A percentile compares a stretch with the other conserved stretches of the same genome.
Evolutionary conservation across 2,888 invertebrate genomes (phyloP).

Genomic region (Agonopterix subpropinquella): DNA sequence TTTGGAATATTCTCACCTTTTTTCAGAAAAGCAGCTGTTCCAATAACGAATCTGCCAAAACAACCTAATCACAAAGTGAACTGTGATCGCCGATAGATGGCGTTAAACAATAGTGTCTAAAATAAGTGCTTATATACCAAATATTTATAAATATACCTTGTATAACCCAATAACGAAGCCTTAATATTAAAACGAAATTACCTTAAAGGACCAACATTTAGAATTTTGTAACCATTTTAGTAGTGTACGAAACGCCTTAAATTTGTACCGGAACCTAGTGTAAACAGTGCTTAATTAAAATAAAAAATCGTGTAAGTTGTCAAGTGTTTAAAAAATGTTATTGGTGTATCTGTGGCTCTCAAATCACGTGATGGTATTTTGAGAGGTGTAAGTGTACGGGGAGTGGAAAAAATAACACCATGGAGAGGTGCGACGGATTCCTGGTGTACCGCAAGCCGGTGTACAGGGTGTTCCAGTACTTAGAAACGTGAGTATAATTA

Average conservation of each 20-base stretch:
- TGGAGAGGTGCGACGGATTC: conserved; percentile 87
- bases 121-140: conserved; percentile 58
- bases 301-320: conserved; percentile 9
- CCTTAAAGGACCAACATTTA: conserved; percentile 66
- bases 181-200: conserved; percentile 44
- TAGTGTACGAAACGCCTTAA: conserved; percentile 23
- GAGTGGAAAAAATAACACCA: conserved; percentile 24
- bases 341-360: conserved; percentile 7
- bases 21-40: conserved; percentile 22
- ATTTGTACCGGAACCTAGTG: conserved; percentile 5
- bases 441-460: conserved; percentile 87
- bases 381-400: conserved; percentile 16
- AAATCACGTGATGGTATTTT: conserved; percentile 3
- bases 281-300: no score
- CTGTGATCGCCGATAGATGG: conserved; percentile 57
- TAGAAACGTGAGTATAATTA: conserved; percentile 83
- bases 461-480: conserved; percentile 88
- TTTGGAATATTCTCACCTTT: conserved; percentile 13
- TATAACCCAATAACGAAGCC: conserved; percentile 48
- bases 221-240: conserved; percentile 55
- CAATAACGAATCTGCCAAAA: conserved; percentile 19
- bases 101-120: conserved; percentile 50
- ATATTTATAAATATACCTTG: conserved; percentile 32
- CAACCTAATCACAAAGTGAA: conserved; percentile 27
- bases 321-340: conserved; percentile 6